Evolutionary conservation across 2,888 invertebrate genomes (phyloP).

Genomic region (Dioctria linearis): DNA sequence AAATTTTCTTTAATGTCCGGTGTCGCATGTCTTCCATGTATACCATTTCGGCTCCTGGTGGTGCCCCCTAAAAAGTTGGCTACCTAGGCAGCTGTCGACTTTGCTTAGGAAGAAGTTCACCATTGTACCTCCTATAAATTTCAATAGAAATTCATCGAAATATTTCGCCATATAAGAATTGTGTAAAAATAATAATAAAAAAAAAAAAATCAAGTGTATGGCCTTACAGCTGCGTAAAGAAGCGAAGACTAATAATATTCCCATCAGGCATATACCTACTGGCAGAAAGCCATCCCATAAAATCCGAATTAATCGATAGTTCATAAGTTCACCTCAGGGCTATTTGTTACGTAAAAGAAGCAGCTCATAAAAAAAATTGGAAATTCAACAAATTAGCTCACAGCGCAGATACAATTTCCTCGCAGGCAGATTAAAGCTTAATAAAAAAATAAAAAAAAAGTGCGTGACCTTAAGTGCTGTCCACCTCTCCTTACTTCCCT

Average conservation of each 20-base stretch:
- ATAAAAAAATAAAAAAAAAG: neutral
- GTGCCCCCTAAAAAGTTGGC: too few species aligned
- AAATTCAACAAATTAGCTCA: slow-evolving; percentile 35
- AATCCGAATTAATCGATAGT: slow-evolving; percentile 22
- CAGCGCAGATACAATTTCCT: slow-evolving; percentile 9
- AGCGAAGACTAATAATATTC: neutral
- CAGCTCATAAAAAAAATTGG: slow-evolving; percentile 4
- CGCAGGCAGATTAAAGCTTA: slow-evolving; percentile 10
- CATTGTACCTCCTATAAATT: too few species aligned
- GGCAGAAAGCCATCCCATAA: neutral
- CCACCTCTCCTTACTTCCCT: neutral
- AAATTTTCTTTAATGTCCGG: too few species aligned
- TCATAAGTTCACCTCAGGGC: slow-evolving; percentile 36
- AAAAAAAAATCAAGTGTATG: too few species aligned
- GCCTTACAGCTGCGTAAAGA: neutral
- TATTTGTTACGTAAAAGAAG: slow-evolving; percentile 8
- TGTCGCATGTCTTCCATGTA: too few species aligned
- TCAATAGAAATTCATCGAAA: too few species aligned
- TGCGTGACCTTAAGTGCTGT: slow-evolving; percentile 35
- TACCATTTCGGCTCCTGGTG: too few species aligned
- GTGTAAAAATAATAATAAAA: too few species aligned
- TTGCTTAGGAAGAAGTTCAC: too few species aligned
- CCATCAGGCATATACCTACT: neutral
- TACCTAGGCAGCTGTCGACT: too few species aligned
- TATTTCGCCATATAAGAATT: too few species aligned